Conservation (phyloP, 2,888 invertebrate genomes). For the Cetonia aurata region DNA sequence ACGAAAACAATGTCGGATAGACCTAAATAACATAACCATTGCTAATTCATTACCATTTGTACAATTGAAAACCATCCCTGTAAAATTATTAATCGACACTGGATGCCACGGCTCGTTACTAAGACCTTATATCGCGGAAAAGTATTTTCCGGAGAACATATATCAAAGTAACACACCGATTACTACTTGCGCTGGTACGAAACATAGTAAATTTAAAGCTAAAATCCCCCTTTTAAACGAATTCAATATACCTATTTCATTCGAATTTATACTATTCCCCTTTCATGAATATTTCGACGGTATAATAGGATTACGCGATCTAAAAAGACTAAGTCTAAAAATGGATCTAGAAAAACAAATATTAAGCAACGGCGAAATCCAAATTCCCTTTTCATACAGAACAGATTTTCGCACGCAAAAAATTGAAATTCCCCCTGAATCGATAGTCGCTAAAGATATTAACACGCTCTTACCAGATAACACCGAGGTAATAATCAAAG, state of each 20-base stretch:
- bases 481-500: constrained; percentile 11
- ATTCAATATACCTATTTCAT: neutral
- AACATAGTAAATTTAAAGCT: constrained; percentile 8
- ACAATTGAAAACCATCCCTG: too few relatives aligned
- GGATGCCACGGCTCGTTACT: too few relatives aligned
- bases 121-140: too few relatives aligned
- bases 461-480: constrained; percentile 24
- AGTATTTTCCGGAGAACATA: too few relatives aligned
- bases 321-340: constrained; percentile 1
- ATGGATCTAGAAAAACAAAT: constrained; percentile 9
- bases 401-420: constrained; percentile 24
- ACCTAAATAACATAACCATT: too few relatives aligned
- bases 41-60: too few relatives aligned
- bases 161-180: too few relatives aligned
- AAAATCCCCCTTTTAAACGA: neutral
- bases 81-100: too few relatives aligned
- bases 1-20: too few relatives aligned
- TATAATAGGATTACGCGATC: neutral
- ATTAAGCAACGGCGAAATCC: constrained; percentile 15
- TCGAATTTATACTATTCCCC: constrained; percentile 1
- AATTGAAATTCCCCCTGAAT: constrained; percentile 28
- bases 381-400: constrained; percentile 19
- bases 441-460: constrained; percentile 7
- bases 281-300: too few relatives aligned
- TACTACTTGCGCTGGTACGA: neutral